Percentiles rank a stretch among this genome's conserved stretches.
Evolutionary conservation across 92 coral and sea anemone genomes (phyloP).

Genomic region (Palythoa heliodiscus): DNA sequence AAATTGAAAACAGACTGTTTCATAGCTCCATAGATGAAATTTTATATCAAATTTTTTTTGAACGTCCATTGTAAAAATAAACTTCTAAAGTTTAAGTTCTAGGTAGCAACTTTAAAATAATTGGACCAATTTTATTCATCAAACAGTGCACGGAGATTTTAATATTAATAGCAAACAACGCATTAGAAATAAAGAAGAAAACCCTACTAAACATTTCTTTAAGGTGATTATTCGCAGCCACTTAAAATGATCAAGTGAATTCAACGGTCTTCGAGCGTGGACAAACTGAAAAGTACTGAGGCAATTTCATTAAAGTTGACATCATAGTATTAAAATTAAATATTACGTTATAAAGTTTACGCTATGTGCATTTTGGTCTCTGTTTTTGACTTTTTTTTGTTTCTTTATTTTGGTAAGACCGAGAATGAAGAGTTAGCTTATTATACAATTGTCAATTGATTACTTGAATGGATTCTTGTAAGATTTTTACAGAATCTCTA

Average conservation of each 20-base stretch:
- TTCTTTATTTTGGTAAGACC: background rate
- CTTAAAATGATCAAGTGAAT: background rate
- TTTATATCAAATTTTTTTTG: no score
- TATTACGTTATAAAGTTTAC: background rate
- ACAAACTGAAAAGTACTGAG: background rate
- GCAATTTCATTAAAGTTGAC: background rate
- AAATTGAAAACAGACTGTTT: no score
- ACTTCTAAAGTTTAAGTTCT: background rate
- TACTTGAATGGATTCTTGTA: conserved; percentile 8
- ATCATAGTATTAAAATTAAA: background rate
- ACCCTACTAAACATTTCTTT: background rate
- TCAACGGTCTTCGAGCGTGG: background rate
- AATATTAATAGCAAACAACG: background rate
- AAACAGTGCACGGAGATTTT: conserved; percentile 1
- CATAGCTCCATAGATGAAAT: no score
- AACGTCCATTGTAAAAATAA: background rate
- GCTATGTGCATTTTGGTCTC: background rate
- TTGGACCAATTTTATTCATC: background rate
- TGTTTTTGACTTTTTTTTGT: background rate
- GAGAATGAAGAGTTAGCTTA: background rate
- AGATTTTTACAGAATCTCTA: conserved; percentile 32
- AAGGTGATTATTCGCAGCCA: conserved; percentile 5
- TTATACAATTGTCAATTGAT: conserved; percentile 20
- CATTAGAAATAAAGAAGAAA: background rate
- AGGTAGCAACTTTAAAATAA: background rate